phyloP scores from a whole-genome alignment of 2,113 vertebrate genomes.

The Leptosomus discolor region DNA sequence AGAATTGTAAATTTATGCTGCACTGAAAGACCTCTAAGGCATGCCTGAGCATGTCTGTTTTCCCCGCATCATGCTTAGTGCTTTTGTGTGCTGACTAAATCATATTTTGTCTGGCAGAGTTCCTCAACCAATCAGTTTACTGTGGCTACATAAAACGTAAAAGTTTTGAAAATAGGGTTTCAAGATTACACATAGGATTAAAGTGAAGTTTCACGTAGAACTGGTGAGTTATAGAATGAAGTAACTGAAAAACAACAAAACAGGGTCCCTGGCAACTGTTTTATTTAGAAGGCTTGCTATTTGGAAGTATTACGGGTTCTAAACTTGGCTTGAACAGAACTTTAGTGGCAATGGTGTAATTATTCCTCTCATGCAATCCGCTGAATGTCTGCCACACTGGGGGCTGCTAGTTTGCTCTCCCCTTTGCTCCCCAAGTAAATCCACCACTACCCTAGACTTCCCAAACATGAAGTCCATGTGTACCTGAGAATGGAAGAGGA shows the following conservation, averaged over 20 bases:
- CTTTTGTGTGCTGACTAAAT: not conserved
- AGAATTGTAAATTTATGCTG: not conserved
- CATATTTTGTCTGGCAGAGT: not conserved
- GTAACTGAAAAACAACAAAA: not conserved
- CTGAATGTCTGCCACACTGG: not conserved
- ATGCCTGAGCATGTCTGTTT: not conserved
- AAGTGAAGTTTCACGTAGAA: not conserved
- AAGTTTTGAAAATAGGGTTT: not conserved
- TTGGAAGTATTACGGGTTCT: not conserved
- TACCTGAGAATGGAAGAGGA: not conserved
- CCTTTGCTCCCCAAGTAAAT: not conserved
- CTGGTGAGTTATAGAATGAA: not conserved
- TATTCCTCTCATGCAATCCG: not conserved
- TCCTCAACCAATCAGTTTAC: not conserved
- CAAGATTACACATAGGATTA: not conserved
- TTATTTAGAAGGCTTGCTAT: not conserved
- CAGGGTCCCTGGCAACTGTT: not conserved
- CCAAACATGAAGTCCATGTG: rapidly evolving
- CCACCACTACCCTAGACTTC: not conserved
- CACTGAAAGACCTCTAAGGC: not conserved
- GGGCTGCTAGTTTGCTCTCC: not conserved
- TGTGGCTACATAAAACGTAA: not conserved
- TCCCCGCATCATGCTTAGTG: not conserved
- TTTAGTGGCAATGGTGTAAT: not conserved
- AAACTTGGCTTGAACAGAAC: not conserved